phyloP scores from a whole-genome alignment of 2,888 invertebrate genomes.

The Perdita meconis region DNA sequence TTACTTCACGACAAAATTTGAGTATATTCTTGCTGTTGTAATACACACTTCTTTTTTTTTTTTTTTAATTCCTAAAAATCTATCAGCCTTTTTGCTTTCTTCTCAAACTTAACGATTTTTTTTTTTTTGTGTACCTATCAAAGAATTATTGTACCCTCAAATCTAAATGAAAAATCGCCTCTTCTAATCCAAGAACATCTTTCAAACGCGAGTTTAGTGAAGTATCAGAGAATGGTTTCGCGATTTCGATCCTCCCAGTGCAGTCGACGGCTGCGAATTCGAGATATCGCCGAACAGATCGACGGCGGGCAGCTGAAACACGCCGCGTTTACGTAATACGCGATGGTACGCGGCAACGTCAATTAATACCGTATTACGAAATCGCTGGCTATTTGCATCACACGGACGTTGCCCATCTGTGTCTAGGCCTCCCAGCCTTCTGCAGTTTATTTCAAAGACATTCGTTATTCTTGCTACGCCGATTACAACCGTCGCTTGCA shows the following conservation, averaged over 20 bases:
- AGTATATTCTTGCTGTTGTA: too few relatives aligned
- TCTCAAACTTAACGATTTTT: too few relatives aligned
- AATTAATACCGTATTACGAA: conserved; percentile 76
- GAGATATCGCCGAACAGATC: conserved; percentile 15
- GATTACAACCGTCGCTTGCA: conserved; percentile 57
- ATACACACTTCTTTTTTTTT: too few relatives aligned
- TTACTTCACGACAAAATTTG: too few relatives aligned
- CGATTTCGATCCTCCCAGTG: neutral
- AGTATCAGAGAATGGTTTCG: neutral
- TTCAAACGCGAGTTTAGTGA: neutral
- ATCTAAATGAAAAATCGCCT: too few relatives aligned
- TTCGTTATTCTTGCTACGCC: conserved; percentile 55
- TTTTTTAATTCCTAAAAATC: too few relatives aligned
- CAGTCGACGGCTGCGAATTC: neutral
- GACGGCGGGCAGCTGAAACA: conserved; percentile 48
- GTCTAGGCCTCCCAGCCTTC: conserved; percentile 74
- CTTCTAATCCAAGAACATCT: too few relatives aligned
- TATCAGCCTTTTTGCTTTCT: too few relatives aligned
- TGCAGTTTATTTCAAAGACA: conserved; percentile 56
- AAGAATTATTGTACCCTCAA: too few relatives aligned
- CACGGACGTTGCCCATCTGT: conserved; percentile 75
- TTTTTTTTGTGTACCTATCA: too few relatives aligned
- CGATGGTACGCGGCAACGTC: conserved; percentile 63
- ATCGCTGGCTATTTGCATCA: conserved; percentile 77
- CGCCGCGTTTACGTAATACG: conserved; percentile 59